phyloP scores from a whole-genome alignment of 1,140 invertebrate genomes.

The Calycopis cecrops region DNA sequence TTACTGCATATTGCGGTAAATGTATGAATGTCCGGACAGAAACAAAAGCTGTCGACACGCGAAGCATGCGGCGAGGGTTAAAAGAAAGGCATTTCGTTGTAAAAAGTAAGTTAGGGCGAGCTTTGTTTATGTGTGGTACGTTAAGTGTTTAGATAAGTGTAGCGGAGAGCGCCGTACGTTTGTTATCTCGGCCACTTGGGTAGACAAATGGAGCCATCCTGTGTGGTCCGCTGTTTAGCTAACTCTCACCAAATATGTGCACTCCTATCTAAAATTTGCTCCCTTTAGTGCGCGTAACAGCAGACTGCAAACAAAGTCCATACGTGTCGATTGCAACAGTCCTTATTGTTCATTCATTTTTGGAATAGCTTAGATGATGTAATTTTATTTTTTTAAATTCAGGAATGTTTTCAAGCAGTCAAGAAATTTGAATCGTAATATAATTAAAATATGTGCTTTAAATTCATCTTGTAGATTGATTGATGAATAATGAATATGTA shows the following conservation, averaged over 20 bases:
- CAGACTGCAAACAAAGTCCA: not conserved
- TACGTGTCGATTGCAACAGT: no score
- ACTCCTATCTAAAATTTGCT: slow-evolving; percentile 33
- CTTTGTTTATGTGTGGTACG: slow-evolving; percentile 67
- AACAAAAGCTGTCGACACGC: slow-evolving; percentile 64
- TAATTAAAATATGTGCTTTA: no score
- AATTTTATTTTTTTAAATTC: no score
- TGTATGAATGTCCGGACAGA: slow-evolving; percentile 62
- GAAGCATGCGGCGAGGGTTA: slow-evolving; percentile 62
- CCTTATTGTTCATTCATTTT: no score
- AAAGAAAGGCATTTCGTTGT: slow-evolving; percentile 64
- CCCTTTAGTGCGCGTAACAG: slow-evolving; percentile 12
- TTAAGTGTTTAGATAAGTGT: slow-evolving; percentile 74
- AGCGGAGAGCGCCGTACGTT: slow-evolving; percentile 60
- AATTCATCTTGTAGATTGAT: no score
- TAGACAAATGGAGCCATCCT: slow-evolving; percentile 67
- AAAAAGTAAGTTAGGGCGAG: slow-evolving; percentile 69
- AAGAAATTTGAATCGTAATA: no score
- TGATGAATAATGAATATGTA: no score
- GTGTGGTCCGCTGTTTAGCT: slow-evolving; percentile 67
- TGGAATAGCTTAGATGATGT: no score
- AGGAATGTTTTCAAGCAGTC: no score
- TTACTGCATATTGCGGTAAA: slow-evolving; percentile 57
- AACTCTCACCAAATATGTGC: slow-evolving; percentile 50
- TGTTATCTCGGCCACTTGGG: slow-evolving; percentile 63